Evolutionary conservation across 1,140 invertebrate genomes (phyloP), one percentile per base, ranked within the genome.

Genomic region (Trichomalopsis sarcophagae): DNA sequence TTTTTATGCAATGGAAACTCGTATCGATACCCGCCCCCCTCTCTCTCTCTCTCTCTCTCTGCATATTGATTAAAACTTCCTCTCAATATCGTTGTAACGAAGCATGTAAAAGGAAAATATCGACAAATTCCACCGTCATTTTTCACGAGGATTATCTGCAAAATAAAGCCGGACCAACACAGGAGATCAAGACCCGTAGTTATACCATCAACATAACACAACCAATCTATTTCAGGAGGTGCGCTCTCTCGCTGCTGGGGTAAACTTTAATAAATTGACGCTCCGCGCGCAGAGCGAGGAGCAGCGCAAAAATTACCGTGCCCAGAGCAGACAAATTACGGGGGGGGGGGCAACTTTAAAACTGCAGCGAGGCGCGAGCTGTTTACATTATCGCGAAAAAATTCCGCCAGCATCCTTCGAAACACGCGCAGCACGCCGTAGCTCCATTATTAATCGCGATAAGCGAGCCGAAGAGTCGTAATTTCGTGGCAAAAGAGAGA

Each of bases 391-490:
- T 44, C 40, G 55, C 6, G 55, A 17, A 17, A 62, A 62, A 62
- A 62, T 62, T 62, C 55, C 55, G 7, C 14, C 17, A n/a, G 55
- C 55, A n/a, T 62, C 55, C 55, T 17, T 21, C 55, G 55, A 62
- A 62, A 62, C 55, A 62, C 55, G 55, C 21, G 36, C 36, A 40
- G 36, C 36, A 62, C 55, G 17, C 27, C 68, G 11, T 30, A 30
- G 30, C 10, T 71, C 30, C 23, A 71, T 40, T 75, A 75, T 75
- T 75, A 75, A 75, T 75, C 73, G 73, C 14, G 33, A 75, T n/a
- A 75, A 75, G 73, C 36, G 30, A 44, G 69, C 13, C 21, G 30
- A 75, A n/a, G 71, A n/a, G 33, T 44, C 33, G 33, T 40, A 75
- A 75, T 75, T 75, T 75, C 21, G 36, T 21, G 27, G 2, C 7